These are phyloP conservation scores for Acanthochromis polyacanthus DNA, from an alignment of 2,113 vertebrate species.

Conservation along the genomic window DNA sequence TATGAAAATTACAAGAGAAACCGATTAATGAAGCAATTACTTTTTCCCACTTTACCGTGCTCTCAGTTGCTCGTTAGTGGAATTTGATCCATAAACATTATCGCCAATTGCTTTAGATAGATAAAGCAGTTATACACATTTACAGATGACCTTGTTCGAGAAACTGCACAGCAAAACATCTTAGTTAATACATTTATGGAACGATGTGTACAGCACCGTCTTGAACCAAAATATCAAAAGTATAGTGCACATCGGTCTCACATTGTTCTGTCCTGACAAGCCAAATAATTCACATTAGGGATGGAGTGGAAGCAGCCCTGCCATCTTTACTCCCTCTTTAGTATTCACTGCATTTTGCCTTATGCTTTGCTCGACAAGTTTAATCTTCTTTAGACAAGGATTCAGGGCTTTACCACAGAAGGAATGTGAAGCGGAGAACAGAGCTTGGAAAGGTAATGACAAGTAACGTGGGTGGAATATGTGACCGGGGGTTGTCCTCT, in stretches of 20 bases:
- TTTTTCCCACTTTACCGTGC: neutral
- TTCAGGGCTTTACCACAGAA: conserved; percentile 46
- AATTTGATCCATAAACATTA: conserved; percentile 14
- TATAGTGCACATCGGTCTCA: neutral
- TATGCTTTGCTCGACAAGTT: conserved; percentile 43
- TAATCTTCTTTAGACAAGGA: conserved; percentile 61
- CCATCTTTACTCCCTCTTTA: conserved; percentile 18
- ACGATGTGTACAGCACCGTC: neutral
- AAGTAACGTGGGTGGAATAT: conserved; percentile 26
- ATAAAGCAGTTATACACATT: neutral
- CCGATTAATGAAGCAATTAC: neutral
- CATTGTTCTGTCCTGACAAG: conserved; percentile 8
- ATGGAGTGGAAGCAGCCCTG: conserved; percentile 19
- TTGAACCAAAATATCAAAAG: neutral
- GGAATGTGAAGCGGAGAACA: conserved; percentile 40
- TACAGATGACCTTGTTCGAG: conserved; percentile 2
- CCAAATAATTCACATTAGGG: conserved; percentile 10
- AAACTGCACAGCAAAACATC: conserved; percentile 4
- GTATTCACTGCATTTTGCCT: conserved; percentile 36
- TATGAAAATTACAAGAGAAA: neutral
- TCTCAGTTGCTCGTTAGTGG: neutral
- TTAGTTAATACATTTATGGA: conserved; percentile 8
- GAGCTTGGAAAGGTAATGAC: conserved; percentile 35
- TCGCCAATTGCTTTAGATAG: neutral
- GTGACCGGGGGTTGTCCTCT: neutral